These are phyloP conservation scores for Drosophila infuscata DNA, from an alignment of 2,888 invertebrate genomes.

Conservation along the genomic window DNA sequence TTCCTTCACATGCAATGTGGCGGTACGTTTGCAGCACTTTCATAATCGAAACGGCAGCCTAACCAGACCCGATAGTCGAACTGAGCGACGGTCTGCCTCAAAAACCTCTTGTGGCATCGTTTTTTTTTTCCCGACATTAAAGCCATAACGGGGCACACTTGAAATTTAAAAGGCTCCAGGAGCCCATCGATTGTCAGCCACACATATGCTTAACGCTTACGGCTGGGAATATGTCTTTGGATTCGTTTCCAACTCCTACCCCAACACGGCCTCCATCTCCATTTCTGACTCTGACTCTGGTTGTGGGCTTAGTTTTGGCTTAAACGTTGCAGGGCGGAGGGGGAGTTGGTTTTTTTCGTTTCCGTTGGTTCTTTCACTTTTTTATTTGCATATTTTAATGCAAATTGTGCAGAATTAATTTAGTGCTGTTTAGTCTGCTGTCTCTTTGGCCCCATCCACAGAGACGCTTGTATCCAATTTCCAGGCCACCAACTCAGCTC, in stretches of 20 bases:
- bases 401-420: conserved; percentile 82
- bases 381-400: conserved; percentile 81
- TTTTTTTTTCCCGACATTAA: conserved; percentile 28
- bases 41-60: conserved; percentile 71
- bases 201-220: conserved; percentile 74
- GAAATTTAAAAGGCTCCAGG: conserved; percentile 45
- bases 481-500: neutral
- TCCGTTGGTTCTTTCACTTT: conserved; percentile 60
- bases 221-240: conserved; percentile 56
- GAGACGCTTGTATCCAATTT: neutral
- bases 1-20: conserved; percentile 52
- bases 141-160: conserved; percentile 50
- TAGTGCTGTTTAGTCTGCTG: conserved; percentile 78
- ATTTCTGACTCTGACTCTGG: conserved; percentile 5
- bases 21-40: conserved; percentile 62
- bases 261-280: neutral
- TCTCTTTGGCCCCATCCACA: conserved; percentile 11
- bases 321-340: conserved; percentile 50
- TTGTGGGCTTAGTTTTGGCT: conserved; percentile 55
- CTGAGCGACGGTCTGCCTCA: conserved; percentile 11
- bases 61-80: conserved; percentile 54
- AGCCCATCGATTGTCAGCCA: conserved; percentile 67
- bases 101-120: conserved; percentile 18
- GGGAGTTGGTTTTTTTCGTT: conserved; percentile 8
- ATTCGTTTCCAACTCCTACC: neutral